phyloP scores from a whole-genome alignment of 1,140 invertebrate genomes.

The Conopomorpha cramerella region DNA sequence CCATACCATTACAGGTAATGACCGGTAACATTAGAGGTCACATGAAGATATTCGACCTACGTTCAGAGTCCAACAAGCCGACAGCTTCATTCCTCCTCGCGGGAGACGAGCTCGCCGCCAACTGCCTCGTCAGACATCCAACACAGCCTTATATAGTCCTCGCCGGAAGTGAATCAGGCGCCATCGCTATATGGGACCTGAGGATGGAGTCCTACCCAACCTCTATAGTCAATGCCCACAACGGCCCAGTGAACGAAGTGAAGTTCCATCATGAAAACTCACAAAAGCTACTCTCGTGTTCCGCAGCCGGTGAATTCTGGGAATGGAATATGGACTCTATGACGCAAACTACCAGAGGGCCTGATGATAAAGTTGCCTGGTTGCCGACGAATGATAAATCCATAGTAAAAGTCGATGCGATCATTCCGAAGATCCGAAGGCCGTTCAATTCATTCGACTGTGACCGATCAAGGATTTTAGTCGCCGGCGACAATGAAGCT shows the following conservation, averaged over 20 bases:
- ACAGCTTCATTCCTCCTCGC: slow-evolving; percentile 68
- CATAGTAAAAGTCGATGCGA: slow-evolving; percentile 71
- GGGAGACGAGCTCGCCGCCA: slow-evolving; percentile 70
- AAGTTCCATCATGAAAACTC: slow-evolving; percentile 82
- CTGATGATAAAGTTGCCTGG: slow-evolving; percentile 66
- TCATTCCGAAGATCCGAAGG: slow-evolving; percentile 73
- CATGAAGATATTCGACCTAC: slow-evolving; percentile 86
- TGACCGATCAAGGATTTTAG: slow-evolving; percentile 70
- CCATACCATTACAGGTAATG: slow-evolving; percentile 66
- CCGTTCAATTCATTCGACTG: slow-evolving; percentile 82
- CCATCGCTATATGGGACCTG: slow-evolving; percentile 87
- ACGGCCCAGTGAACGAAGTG: slow-evolving; percentile 75
- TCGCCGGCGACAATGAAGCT: slow-evolving; percentile 84
- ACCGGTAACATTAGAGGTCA: slow-evolving; percentile 84
- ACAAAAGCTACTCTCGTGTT: slow-evolving; percentile 81
- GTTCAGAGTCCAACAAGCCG: slow-evolving; percentile 63
- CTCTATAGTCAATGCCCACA: slow-evolving; percentile 80
- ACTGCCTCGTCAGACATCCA: slow-evolving; percentile 79
- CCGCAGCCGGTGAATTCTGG: slow-evolving; percentile 81
- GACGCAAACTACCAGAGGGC: slow-evolving; percentile 31
- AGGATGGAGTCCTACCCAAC: slow-evolving; percentile 80
- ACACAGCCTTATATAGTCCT: slow-evolving; percentile 83
- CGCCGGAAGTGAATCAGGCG: slow-evolving; percentile 80
- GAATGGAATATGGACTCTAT: slow-evolving; percentile 74
- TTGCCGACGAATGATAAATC: slow-evolving; percentile 68